Percentiles rank a stretch among this genome's conserved stretches.
Conservation (phyloP, 2,888 invertebrate species). For the Hartigia nigra region DNA sequence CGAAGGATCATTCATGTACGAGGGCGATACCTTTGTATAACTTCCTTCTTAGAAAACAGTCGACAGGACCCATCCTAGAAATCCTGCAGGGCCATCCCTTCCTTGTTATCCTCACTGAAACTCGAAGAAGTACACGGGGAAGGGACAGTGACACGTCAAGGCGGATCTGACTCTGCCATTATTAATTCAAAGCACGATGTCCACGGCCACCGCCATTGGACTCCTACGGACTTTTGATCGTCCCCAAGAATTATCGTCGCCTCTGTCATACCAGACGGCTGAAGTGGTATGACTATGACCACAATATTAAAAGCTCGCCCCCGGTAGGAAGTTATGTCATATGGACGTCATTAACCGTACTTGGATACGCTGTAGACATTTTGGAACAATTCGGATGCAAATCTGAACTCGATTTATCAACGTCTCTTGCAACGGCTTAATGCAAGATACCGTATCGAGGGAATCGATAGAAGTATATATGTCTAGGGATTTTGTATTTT, state of each 20-base stretch:
- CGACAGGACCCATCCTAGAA: not conserved
- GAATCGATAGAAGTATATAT: not conserved
- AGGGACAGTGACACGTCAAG: slow-evolving; percentile 41
- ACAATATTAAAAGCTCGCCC: slow-evolving; percentile 18
- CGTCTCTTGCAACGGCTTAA: not conserved
- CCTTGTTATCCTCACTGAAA: not conserved
- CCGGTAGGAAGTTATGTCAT: slow-evolving; percentile 23
- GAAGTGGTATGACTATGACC: slow-evolving; percentile 1
- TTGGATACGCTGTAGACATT: not conserved
- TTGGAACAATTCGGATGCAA: not conserved
- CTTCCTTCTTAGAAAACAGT: not conserved
- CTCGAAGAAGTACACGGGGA: slow-evolving; percentile 14
- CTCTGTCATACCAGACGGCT: slow-evolving; percentile 7
- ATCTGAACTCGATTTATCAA: not conserved
- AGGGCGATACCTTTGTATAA: not conserved
- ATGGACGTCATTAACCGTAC: slow-evolving; percentile 12
- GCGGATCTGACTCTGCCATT: slow-evolving; percentile 46
- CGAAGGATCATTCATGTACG: not conserved
- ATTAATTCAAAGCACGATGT: slow-evolving; percentile 49
- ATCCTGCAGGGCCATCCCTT: not conserved
- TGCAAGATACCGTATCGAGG: not conserved
- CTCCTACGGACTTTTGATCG: slow-evolving; percentile 59
- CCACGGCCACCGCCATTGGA: slow-evolving; percentile 51
- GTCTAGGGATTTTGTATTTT: not conserved
- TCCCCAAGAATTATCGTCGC: slow-evolving; percentile 54